phyloP scores from a whole-genome alignment of 2,888 invertebrate genomes.

The Nomada fabriciana region DNA sequence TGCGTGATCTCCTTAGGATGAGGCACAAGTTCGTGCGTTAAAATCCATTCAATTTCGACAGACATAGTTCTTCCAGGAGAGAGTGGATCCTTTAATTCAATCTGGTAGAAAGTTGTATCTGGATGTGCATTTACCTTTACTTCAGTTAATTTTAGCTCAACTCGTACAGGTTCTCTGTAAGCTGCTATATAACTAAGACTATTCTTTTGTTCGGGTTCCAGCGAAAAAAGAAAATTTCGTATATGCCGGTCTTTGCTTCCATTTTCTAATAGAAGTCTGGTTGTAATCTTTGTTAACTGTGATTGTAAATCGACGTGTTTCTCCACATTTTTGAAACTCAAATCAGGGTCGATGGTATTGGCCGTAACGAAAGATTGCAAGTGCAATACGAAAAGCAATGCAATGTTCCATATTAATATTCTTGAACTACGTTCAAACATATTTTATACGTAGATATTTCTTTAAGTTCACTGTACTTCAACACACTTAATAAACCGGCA shows the following conservation, averaged over 20 bases:
- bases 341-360: conserved; percentile 82
- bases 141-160: conserved; percentile 82
- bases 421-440: conserved; percentile 38
- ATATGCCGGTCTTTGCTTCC: conserved; percentile 89
- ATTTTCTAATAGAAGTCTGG: conserved; percentile 94
- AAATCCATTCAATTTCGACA: conserved; percentile 90
- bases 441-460: conserved; percentile 7
- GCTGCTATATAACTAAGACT: conserved; percentile 91
- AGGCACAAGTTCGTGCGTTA: conserved; percentile 91
- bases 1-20: conserved; percentile 96
- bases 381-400: conserved; percentile 22
- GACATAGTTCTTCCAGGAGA: conserved; percentile 86
- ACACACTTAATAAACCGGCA: conserved; percentile 53
- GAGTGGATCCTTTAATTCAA: conserved; percentile 87
- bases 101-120: conserved; percentile 86
- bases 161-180: conserved; percentile 81
- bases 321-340: conserved; percentile 92
- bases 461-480: not conserved
- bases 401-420: conserved; percentile 41
- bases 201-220: conserved; percentile 88
- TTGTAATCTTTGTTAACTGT: conserved; percentile 93
- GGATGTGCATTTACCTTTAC: conserved; percentile 85
- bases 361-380: conserved; percentile 22
- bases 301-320: conserved; percentile 94
- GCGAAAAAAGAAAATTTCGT: conserved; percentile 89